Percentiles rank a stretch among this genome's conserved stretches.
Conservation (phyloP, 2,113 vertebrate genomes). For the Parus major region DNA sequence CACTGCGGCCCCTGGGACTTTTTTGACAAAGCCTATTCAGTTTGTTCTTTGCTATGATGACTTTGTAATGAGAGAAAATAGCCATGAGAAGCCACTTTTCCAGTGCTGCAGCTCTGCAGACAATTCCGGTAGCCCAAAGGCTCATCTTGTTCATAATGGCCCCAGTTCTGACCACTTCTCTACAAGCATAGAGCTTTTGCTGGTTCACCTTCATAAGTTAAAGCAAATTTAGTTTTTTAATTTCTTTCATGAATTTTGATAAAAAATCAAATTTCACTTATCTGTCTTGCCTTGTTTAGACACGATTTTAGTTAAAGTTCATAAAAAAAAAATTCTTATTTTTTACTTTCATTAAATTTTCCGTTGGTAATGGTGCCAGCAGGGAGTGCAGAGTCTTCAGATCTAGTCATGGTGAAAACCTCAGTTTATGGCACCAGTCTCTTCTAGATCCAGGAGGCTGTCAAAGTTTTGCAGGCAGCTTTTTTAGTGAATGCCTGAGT, state of each 20-base stretch:
- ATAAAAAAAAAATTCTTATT: not conserved
- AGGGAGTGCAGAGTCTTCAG: not conserved
- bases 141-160: not conserved
- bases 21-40: slow-evolving; percentile 38
- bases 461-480: not conserved
- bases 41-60: not conserved
- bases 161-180: not conserved
- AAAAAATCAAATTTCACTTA: not conserved
- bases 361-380: not conserved
- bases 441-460: not conserved
- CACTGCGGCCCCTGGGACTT: not conserved
- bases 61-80: not conserved
- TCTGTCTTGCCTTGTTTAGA: not conserved
- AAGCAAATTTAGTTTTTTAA: not conserved
- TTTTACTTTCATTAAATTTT: not conserved
- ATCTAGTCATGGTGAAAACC: not conserved
- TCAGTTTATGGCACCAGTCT: not conserved
- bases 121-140: not conserved
- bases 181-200: not conserved
- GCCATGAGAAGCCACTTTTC: not conserved
- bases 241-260: not conserved
- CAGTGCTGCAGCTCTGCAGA: not conserved
- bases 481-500: not conserved
- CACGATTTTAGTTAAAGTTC: not conserved
- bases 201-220: not conserved